Percentiles rank a stretch among this genome's conserved stretches.
Conservation (phyloP, 2,113 vertebrate species). For the Urocynchramus pylzowi region DNA sequence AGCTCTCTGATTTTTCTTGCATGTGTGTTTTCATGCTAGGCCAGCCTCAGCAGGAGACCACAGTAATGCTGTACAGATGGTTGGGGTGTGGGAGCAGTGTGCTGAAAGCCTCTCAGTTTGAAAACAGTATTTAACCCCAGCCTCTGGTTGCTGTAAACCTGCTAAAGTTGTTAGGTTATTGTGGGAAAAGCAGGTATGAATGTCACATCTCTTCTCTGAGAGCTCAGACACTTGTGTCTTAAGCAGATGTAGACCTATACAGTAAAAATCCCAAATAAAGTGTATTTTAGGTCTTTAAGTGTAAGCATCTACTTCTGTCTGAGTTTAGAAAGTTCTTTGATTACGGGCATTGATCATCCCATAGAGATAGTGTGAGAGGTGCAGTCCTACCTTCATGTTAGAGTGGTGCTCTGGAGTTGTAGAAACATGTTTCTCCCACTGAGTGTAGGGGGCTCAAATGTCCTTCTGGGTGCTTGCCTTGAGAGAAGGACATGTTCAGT, state of each 20-base stretch:
- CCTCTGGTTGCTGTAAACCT: neutral
- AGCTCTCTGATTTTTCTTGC: neutral
- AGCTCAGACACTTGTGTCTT: neutral
- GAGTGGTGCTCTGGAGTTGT: neutral
- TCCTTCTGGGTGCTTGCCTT: neutral
- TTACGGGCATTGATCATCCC: neutral
- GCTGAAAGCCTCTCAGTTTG: neutral
- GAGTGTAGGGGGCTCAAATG: neutral
- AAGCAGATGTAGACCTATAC: neutral
- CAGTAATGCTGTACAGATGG: neutral
- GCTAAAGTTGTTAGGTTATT: neutral
- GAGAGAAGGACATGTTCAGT: neutral
- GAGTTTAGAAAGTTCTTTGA: neutral
- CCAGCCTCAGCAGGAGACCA: neutral
- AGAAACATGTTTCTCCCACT: accelerated
- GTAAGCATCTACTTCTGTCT: neutral
- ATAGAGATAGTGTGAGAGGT: neutral
- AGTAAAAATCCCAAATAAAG: neutral
- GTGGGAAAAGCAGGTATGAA: neutral
- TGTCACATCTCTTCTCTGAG: neutral
- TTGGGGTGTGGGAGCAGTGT: neutral
- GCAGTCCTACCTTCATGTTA: neutral
- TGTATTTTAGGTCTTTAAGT: neutral
- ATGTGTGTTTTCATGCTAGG: neutral
- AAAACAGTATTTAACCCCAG: neutral